A percentile compares a stretch with the other conserved stretches of the same genome.
These are phyloP conservation scores for Cantharis rustica DNA, from an alignment of 2,888 invertebrate species.

Conservation along the genomic window DNA sequence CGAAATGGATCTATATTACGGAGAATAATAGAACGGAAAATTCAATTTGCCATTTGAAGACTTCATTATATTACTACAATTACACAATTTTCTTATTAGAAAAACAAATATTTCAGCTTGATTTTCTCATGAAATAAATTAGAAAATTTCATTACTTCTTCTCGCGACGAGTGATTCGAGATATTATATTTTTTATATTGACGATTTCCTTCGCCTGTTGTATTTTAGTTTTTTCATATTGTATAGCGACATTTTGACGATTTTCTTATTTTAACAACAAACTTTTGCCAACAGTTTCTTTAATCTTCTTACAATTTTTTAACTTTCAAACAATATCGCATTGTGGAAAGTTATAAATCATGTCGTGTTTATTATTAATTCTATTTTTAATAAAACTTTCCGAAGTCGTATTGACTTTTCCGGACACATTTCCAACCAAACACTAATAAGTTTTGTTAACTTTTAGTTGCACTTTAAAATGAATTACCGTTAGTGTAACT, in stretches of 20 bases:
- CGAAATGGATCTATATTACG: constrained; percentile 13
- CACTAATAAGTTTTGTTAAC: not conserved
- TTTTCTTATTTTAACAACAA: not conserved
- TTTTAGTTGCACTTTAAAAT: not conserved
- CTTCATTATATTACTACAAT: constrained; percentile 21
- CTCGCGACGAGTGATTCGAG: not conserved
- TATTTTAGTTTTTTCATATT: not conserved
- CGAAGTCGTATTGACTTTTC: not conserved
- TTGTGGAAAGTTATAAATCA: not conserved
- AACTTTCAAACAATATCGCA: not conserved
- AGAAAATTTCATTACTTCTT: not conserved
- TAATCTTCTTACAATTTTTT: not conserved
- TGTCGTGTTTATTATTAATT: not conserved
- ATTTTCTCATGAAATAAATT: not conserved
- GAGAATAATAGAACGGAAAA: constrained; percentile 32
- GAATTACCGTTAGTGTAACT: not conserved
- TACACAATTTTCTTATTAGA: constrained; percentile 10
- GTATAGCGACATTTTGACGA: not conserved
- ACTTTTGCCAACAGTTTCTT: not conserved
- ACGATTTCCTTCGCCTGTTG: not conserved
- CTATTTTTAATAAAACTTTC: not conserved
- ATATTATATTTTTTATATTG: not conserved
- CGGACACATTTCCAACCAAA: not conserved
- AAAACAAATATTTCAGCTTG: constrained; percentile 8
- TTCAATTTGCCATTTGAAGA: constrained; percentile 25